Evolutionary conservation across 2,113 vertebrate species (phyloP).

Genomic region (Myotis yumanensis): DNA sequence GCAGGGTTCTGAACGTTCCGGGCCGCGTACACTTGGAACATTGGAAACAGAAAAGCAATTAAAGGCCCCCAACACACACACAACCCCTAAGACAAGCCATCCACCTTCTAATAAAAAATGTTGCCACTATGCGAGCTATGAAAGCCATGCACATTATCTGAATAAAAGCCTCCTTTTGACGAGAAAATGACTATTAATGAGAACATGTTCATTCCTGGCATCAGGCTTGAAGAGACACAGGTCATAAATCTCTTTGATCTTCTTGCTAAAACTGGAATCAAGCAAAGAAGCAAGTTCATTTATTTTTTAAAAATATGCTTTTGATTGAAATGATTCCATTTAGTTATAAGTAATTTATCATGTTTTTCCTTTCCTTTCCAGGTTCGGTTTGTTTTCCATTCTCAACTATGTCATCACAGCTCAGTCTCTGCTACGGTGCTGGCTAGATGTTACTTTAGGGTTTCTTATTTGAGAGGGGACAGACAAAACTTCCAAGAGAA

Average conservation of each 20-base stretch:
- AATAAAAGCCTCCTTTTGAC: slow-evolving; percentile 83
- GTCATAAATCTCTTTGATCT: slow-evolving; percentile 88
- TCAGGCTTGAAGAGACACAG: slow-evolving; percentile 83
- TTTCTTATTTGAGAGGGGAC: slow-evolving; percentile 48
- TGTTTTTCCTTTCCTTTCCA: slow-evolving; percentile 38
- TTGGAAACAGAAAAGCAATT: slow-evolving; percentile 17
- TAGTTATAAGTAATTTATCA: slow-evolving; percentile 83
- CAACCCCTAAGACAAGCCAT: not conserved
- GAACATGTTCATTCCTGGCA: slow-evolving; percentile 82
- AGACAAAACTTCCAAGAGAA: slow-evolving; percentile 62
- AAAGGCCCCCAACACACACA: not conserved
- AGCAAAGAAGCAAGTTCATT: slow-evolving; percentile 78
- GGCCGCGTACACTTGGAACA: not conserved
- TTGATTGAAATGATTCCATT: slow-evolving; percentile 84
- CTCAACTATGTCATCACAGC: slow-evolving; percentile 43
- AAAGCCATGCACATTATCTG: slow-evolving; percentile 81
- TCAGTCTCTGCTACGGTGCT: slow-evolving; percentile 53
- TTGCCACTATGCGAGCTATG: slow-evolving; percentile 77
- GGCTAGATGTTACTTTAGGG: slow-evolving; percentile 42
- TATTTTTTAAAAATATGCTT: slow-evolving; percentile 64
- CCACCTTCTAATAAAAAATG: slow-evolving; percentile 74
- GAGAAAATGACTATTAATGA: slow-evolving; percentile 88
- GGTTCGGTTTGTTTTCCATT: slow-evolving; percentile 71
- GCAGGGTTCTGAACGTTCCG: not conserved
- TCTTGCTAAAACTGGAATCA: slow-evolving; percentile 78